Evolutionary conservation across 1,140 invertebrate species (phyloP).

Genomic region (Nixonia krombeini): DNA sequence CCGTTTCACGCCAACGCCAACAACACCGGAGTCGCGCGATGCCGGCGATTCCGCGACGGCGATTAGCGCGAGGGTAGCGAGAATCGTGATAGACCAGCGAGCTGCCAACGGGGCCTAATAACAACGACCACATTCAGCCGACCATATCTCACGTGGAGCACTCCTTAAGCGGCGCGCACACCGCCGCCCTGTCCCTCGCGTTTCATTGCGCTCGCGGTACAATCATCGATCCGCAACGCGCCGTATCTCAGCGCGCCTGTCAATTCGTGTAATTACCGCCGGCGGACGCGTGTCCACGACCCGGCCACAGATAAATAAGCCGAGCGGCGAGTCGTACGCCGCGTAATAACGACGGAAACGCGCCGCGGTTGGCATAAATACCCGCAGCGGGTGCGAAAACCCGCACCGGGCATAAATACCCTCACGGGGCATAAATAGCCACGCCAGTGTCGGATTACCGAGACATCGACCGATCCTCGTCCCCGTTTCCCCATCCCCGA

Average conservation of each 20-base stretch:
- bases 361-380: too few species aligned
- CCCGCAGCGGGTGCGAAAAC: too few species aligned
- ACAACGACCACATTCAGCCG: constrained; percentile 48
- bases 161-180: constrained; percentile 41
- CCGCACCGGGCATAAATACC: too few species aligned
- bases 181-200: constrained; percentile 20
- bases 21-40: too few species aligned
- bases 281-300: neutral
- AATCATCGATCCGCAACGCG: constrained; percentile 20
- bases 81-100: constrained; percentile 48
- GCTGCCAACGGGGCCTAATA: constrained; percentile 51
- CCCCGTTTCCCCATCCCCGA: too few species aligned
- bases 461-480: too few species aligned
- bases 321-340: neutral
- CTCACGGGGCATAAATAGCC: too few species aligned
- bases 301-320: neutral
- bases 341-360: too few species aligned
- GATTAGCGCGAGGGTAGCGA: constrained; percentile 43
- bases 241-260: constrained; percentile 15
- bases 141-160: constrained; percentile 47
- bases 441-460: too few species aligned
- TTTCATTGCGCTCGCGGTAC: constrained; percentile 30
- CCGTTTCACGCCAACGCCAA: too few species aligned
- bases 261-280: constrained; percentile 9
- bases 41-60: constrained; percentile 22